Percentiles rank a stretch among this genome's conserved stretches.
phyloP scores from a whole-genome alignment of 2,888 invertebrate genomes.

The Diloba caeruleocephala region DNA sequence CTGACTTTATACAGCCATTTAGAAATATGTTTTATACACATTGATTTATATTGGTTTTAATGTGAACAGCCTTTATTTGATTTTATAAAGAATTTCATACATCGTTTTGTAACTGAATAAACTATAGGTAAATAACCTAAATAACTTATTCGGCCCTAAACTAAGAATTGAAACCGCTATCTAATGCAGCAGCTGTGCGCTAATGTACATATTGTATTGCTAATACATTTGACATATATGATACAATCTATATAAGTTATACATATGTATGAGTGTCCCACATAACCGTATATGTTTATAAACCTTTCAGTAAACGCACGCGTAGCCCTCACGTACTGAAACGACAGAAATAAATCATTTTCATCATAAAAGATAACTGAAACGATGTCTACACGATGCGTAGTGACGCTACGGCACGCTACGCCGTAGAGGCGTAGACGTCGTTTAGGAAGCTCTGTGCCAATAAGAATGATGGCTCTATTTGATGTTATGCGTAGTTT shows the following conservation, averaged over 20 bases:
- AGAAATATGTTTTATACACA: too few relatives aligned
- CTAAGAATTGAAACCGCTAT: too few relatives aligned
- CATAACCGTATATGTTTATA: constrained; percentile 14
- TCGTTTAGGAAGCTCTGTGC: constrained; percentile 29
- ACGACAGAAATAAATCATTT: constrained; percentile 51
- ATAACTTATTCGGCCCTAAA: too few relatives aligned
- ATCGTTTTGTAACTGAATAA: too few relatives aligned
- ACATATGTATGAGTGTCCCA: constrained; percentile 1
- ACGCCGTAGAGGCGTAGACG: constrained; percentile 56
- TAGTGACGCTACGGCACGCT: constrained; percentile 52
- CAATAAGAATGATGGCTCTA: constrained; percentile 47
- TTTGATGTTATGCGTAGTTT: constrained; percentile 39
- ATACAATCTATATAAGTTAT: not conserved
- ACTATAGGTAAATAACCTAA: too few relatives aligned
- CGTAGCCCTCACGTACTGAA: constrained; percentile 29
- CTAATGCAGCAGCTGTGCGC: too few relatives aligned
- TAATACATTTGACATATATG: not conserved
- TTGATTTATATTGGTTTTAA: too few relatives aligned
- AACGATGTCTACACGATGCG: constrained; percentile 46
- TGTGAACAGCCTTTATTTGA: too few relatives aligned
- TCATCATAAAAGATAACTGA: constrained; percentile 47
- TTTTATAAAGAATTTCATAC: too few relatives aligned
- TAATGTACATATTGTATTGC: not conserved
- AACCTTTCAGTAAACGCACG: constrained; percentile 38
- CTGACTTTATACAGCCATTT: too few relatives aligned